Evolutionary conservation across 2,113 vertebrate genomes (phyloP).

Genomic region (Poecile atricapillus): DNA sequence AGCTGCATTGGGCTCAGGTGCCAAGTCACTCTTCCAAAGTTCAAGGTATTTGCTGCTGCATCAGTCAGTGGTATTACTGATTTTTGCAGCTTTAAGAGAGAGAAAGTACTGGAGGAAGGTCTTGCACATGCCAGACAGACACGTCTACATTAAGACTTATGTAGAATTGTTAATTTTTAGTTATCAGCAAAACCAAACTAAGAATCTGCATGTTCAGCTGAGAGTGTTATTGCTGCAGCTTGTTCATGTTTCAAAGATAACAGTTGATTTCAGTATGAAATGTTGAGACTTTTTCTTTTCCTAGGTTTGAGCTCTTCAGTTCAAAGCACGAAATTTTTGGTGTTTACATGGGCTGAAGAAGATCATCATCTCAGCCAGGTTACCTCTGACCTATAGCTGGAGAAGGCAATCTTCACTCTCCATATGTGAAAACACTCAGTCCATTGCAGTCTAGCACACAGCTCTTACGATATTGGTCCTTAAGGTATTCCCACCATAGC

Average conservation of each 20-base stretch:
- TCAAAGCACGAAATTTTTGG: background rate
- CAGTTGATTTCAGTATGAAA: background rate
- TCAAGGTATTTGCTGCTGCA: background rate
- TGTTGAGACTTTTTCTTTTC: background rate
- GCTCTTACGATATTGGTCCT: background rate
- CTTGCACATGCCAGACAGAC: slow-evolving; percentile 1
- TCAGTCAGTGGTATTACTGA: background rate
- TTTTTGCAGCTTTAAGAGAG: background rate
- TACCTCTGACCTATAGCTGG: background rate
- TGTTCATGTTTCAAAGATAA: background rate
- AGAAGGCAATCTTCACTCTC: background rate
- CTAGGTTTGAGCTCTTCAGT: background rate
- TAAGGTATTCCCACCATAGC: background rate
- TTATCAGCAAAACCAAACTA: slow-evolving; percentile 37
- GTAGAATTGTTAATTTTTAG: slow-evolving; percentile 22
- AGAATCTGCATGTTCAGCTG: slow-evolving; percentile 1
- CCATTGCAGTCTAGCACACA: background rate
- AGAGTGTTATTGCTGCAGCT: background rate
- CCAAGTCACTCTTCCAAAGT: background rate
- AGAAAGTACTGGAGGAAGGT: background rate
- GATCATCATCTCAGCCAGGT: background rate
- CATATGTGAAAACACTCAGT: background rate
- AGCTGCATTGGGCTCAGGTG: background rate
- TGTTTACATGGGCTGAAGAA: background rate
- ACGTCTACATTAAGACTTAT: background rate